Evolutionary conservation across 2,797 vertebrate genomes (phyloP).

Genomic region (Myioborus melanocephalus): DNA sequence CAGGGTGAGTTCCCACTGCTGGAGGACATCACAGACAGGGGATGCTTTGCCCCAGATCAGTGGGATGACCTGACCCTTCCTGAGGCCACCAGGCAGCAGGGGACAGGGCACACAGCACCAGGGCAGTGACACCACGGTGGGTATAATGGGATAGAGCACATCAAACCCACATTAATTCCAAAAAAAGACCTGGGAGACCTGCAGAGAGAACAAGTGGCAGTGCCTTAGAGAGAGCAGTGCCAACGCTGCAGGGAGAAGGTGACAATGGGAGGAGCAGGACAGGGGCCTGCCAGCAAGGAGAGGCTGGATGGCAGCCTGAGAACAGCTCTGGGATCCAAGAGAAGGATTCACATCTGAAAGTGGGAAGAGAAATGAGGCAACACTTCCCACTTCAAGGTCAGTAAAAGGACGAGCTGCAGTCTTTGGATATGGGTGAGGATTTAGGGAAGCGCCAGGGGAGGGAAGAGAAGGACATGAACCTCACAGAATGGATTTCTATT

Average conservation of each 20-base stretch:
- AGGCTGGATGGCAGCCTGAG: background rate
- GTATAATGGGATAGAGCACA: background rate
- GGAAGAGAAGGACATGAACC: constrained; percentile 1
- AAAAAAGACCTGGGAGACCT: background rate
- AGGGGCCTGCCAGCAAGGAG: background rate
- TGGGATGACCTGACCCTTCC: background rate
- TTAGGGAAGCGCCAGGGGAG: background rate
- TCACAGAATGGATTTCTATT: background rate
- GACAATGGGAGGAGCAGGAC: background rate
- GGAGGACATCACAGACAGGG: background rate
- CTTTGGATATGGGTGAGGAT: background rate
- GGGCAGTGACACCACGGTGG: background rate
- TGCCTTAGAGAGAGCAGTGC: background rate
- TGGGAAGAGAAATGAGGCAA: constrained; percentile 1
- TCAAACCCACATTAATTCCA: background rate
- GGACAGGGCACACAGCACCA: background rate
- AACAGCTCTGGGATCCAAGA: background rate
- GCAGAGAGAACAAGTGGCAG: background rate
- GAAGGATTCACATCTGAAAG: background rate
- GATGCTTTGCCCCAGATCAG: accelerated
- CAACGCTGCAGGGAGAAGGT: background rate
- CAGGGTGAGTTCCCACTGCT: background rate
- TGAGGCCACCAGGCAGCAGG: background rate
- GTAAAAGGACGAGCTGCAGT: background rate
- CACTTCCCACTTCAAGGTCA: constrained; percentile 13